Conservation (phyloP, 2,888 invertebrate genomes). For the Teleiodes luculella region DNA sequence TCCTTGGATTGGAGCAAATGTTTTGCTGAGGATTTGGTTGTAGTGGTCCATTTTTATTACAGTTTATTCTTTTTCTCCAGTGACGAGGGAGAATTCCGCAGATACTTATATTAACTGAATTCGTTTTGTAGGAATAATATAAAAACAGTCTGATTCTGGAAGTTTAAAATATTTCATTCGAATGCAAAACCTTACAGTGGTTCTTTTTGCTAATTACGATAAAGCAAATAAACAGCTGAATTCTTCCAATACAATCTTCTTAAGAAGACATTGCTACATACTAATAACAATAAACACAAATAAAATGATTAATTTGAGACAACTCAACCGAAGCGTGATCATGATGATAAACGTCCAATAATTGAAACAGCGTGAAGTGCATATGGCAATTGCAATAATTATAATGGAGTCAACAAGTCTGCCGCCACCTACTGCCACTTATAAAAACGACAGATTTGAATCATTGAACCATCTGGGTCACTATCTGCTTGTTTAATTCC, state of each 20-base stretch:
- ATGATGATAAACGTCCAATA: not conserved
- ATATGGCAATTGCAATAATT: not conserved
- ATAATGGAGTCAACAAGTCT: not conserved
- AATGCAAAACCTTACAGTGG: too few relatives aligned
- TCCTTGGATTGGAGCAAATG: conserved; percentile 9
- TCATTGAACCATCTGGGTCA: conserved; percentile 9
- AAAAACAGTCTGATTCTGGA: too few relatives aligned
- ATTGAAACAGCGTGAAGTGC: not conserved
- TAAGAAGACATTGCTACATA: too few relatives aligned
- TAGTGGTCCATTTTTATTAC: not conserved
- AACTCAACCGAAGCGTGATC: too few relatives aligned
- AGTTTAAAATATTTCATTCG: too few relatives aligned
- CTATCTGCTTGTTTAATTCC: not conserved
- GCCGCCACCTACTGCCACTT: not conserved
- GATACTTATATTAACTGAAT: not conserved
- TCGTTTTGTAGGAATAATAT: not conserved
- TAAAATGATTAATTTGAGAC: too few relatives aligned
- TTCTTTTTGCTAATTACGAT: too few relatives aligned
- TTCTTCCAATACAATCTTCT: too few relatives aligned
- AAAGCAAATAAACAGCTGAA: too few relatives aligned
- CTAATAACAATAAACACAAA: too few relatives aligned
- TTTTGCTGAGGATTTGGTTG: not conserved
- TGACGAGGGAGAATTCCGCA: not conserved
- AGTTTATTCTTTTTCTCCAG: not conserved
- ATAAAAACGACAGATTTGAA: conserved; percentile 10